Evolutionary conservation across 1,140 invertebrate species (phyloP), one percentile per base, ranked within the genome.

Genomic region (Atopsyche davidsoni): DNA sequence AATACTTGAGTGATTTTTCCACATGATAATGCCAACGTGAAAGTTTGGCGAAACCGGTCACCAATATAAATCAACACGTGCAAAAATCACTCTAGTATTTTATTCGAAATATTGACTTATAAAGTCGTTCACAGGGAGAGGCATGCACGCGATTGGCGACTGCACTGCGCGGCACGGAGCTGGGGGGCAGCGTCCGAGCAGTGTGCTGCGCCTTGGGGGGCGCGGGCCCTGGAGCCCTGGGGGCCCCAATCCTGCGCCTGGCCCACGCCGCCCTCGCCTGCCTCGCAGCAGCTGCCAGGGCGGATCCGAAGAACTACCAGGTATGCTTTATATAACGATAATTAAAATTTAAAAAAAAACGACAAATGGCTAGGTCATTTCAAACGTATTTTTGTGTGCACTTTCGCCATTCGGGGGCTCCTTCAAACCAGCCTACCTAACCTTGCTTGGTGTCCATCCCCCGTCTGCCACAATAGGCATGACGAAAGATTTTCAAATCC

Each of bases 221-320:
- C 14, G 18, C 39, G 19, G 41, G 25, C 17, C n/a, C 22, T 3
- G 40, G 38, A 19, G 16, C 41, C 6, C 51, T 51, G 19, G 34
- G 41, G 4, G 31, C 46, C 6, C 47, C 47, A 2, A 43, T 51
- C 4, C 43, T 57, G 11, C 25, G 22, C 4, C 34, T 57, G n/a
- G 41, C 55, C 10, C 39, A 21, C 11, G 46, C 55, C 2, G 51
- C 55, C 19, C 34, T 57, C 11, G 28, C 21, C 2, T 43, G 53
- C 9, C 47, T 57, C 14, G 31, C 24, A 1, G 32, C 55, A 6
- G 22, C 47, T 17, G 55, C 55, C 4, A 38, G 32, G 16, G 55
- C 55, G 9, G 43, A 57, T 49, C 46, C 53, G 2, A n/a, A 24
- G 6, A 21, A 46, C 16, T 57, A 49, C 41, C 55, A 57, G 46